Evolutionary conservation across 2,797 vertebrate species (phyloP), one percentile per base, ranked within the genome.

Genomic region (Heliangelus exortis): DNA sequence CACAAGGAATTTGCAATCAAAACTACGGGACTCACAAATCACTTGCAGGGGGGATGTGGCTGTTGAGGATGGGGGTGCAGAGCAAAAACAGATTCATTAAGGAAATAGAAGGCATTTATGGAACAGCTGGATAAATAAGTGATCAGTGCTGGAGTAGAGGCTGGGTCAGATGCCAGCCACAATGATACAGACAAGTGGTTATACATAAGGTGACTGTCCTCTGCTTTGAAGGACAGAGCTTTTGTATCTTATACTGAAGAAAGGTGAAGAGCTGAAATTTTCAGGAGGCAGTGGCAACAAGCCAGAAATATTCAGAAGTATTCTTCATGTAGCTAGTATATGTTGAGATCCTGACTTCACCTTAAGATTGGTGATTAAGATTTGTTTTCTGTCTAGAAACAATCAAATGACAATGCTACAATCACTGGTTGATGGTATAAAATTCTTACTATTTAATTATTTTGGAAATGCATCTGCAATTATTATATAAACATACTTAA

Each of bases 361-460:
- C 39, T 86, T 59, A 68, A 28, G 50, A 72, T 87, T 41, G 63
- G 73, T 51, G 81, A 43, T 76, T 79, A 41, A 72, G 58, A 87
- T 72, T 84, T 81, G 31, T 77, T 96, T 95, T 72, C 73, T 59
- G 33, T 48, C 65, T 66, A 84, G 89, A 84, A 96, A 86, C 36
- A 76, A 74, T 48, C 36, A 66, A 86, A 84, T 39, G 31, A 47
- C 63, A 87, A 25, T 41, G 54, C 29, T 69, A 19, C n/a, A 47
- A 75, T 58, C 50, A 58, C 47, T 39, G 22, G 31, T 39, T 58
- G 58, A 78, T 33, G 15, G 51, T 48, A 66, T 45, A 81, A 95
- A 92, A 81, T 15, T 10, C 6, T 55, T 82, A 23, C 55, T 82
- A 61, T 55, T 76, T 73, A 87, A 89, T 73, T 59, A 84, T 80